A percentile compares a stretch with the other conserved stretches of the same genome.
These are phyloP conservation scores for Melitaea athalia DNA, from an alignment of 2,888 invertebrate genomes.

Conservation along the genomic window DNA sequence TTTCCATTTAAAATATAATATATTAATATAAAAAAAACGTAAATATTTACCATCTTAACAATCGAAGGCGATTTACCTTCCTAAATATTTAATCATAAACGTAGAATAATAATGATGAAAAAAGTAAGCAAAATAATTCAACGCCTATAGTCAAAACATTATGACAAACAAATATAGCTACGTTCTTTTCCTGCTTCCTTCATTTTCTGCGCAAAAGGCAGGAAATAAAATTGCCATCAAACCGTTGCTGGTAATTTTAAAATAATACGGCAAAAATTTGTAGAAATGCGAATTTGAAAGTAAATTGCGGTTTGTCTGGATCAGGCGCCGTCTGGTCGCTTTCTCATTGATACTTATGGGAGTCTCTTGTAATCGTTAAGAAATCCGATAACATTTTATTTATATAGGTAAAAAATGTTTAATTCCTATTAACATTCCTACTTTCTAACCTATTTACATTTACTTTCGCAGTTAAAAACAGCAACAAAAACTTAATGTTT, in stretches of 20 bases:
- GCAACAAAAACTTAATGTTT: no score
- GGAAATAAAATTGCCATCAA: slow-evolving; percentile 79
- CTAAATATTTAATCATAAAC: background rate
- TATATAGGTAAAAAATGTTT: background rate
- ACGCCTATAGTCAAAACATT: slow-evolving; percentile 46
- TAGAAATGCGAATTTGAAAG: slow-evolving; percentile 64
- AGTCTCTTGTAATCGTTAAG: slow-evolving; percentile 15
- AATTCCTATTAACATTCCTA: background rate
- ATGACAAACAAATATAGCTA: slow-evolving; percentile 49
- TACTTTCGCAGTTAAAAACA: no score
- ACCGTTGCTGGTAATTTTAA: slow-evolving; percentile 74
- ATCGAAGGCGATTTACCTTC: background rate
- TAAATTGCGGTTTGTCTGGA: slow-evolving; percentile 62
- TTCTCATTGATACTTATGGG: slow-evolving; percentile 25
- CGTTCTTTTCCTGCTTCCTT: slow-evolving; percentile 68
- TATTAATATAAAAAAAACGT: no score
- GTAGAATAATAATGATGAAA: slow-evolving; percentile 6
- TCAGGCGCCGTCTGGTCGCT: slow-evolving; percentile 52
- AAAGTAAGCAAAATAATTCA: slow-evolving; percentile 16
- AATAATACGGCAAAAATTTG: slow-evolving; percentile 76
- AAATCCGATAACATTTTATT: slow-evolving; percentile 8
- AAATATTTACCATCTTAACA: no score
- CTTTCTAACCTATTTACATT: background rate
- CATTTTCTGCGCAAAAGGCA: slow-evolving; percentile 68
- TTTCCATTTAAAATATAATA: no score